Conservation (phyloP, 2,797 vertebrate species). For the Huso huso region DNA sequence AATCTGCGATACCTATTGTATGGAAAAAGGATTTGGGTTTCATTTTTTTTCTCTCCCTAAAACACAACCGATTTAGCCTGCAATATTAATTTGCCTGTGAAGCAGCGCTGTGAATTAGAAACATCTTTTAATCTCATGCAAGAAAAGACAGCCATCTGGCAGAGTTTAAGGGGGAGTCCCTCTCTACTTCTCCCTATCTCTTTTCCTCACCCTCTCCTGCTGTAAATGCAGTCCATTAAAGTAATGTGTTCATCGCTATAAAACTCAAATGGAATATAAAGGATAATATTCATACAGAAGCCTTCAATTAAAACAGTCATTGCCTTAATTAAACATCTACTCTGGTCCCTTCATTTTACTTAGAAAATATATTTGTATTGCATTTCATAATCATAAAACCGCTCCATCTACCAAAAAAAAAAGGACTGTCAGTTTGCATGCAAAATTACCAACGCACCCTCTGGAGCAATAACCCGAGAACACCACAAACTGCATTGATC, state of each 20-base stretch:
- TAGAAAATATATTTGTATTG: slow-evolving; percentile 9
- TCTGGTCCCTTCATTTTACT: slow-evolving; percentile 49
- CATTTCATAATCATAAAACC: slow-evolving; percentile 17
- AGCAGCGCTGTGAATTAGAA: slow-evolving; percentile 63
- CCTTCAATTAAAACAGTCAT: slow-evolving; percentile 89
- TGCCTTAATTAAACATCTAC: slow-evolving; percentile 90
- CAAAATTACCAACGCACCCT: slow-evolving; percentile 20
- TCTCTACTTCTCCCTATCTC: slow-evolving; percentile 32
- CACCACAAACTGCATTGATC: slow-evolving; percentile 15
- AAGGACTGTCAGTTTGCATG: slow-evolving; percentile 28
- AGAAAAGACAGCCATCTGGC: slow-evolving; percentile 77
- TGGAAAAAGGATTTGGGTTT: slow-evolving; percentile 34
- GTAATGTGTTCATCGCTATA: slow-evolving; percentile 78
- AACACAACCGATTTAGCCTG: slow-evolving; percentile 65
- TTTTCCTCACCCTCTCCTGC: slow-evolving; percentile 38
- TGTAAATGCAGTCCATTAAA: slow-evolving; percentile 85
- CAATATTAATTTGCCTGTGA: slow-evolving; percentile 66
- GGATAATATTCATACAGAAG: slow-evolving; percentile 91
- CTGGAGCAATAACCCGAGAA: slow-evolving; percentile 36
- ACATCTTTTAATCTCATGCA: slow-evolving; percentile 82
- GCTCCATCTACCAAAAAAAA: slow-evolving; percentile 17
- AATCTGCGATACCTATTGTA: slow-evolving; percentile 59
- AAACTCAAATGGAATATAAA: slow-evolving; percentile 74
- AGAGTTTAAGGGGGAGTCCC: slow-evolving; percentile 47
- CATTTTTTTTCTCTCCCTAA: slow-evolving; percentile 46